Conservation (phyloP, 2,797 vertebrate species). For the Microcaecilia unicolor region DNA sequence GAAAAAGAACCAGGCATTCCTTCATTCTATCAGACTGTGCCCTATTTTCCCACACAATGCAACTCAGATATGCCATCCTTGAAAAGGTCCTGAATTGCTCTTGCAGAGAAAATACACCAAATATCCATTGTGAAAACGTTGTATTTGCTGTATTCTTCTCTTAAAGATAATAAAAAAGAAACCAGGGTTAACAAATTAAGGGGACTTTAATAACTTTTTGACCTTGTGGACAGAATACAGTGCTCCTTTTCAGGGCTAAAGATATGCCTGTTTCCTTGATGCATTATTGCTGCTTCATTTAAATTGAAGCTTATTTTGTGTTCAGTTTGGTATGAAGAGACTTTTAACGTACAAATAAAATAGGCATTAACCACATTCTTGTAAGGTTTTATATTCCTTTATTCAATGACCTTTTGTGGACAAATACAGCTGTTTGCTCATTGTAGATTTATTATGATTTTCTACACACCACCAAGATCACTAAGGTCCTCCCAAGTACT, state of each 20-base stretch:
- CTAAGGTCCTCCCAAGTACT: too few relatives aligned
- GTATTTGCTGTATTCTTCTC: not conserved
- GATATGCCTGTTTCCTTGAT: too few relatives aligned
- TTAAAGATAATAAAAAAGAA: not conserved
- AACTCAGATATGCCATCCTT: rapidly evolving
- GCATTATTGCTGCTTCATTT: too few relatives aligned
- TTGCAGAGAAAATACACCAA: rapidly evolving
- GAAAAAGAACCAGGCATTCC: not conserved
- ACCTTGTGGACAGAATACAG: not conserved
- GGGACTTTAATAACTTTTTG: not conserved
- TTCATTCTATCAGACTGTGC: rapidly evolving
- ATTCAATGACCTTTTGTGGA: too few relatives aligned
- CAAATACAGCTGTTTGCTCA: too few relatives aligned
- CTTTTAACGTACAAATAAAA: too few relatives aligned
- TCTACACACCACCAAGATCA: too few relatives aligned
- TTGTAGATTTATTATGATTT: too few relatives aligned
- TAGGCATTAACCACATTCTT: too few relatives aligned
- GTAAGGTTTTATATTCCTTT: too few relatives aligned
- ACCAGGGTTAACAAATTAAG: not conserved
- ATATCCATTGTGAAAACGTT: not conserved
- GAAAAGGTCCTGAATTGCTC: not conserved
- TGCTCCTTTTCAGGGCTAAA: rapidly evolving
- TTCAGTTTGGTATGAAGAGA: too few relatives aligned
- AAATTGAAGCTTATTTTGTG: too few relatives aligned
- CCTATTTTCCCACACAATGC: not conserved